Evolutionary conservation across 2,797 vertebrate species (phyloP).

Genomic region (Lerista edwardsae): DNA sequence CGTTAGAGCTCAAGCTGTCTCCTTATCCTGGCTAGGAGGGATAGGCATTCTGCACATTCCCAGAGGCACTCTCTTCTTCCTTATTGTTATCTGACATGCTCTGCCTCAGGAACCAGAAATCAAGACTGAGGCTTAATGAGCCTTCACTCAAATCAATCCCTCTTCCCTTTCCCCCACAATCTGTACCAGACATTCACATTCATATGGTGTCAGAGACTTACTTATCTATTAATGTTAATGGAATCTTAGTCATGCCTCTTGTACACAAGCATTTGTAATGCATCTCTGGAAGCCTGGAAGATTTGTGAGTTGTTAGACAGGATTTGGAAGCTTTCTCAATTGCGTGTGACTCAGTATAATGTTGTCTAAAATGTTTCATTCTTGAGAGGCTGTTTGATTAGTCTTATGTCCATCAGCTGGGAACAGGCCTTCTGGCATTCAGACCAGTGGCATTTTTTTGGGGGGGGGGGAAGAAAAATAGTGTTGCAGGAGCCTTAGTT

Average conservation of each 20-base stretch:
- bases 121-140: neutral
- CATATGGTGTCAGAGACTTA: neutral
- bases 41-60: neutral
- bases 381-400: neutral
- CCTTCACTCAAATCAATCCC: neutral
- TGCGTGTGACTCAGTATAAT: neutral
- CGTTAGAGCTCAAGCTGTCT: too few relatives aligned
- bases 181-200: neutral
- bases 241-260: neutral
- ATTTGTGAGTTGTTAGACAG: neutral
- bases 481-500: too few relatives aligned
- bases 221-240: neutral
- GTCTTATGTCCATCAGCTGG: neutral
- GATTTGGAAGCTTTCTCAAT: neutral
- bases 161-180: neutral
- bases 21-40: too few relatives aligned
- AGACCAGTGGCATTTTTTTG: too few relatives aligned
- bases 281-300: neutral
- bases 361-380: neutral
- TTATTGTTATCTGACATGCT: neutral
- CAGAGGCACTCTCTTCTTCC: neutral
- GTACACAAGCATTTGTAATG: neutral
- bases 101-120: neutral
- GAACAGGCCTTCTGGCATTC: neutral
- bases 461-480: too few relatives aligned